Evolutionary conservation across 2,888 invertebrate species (phyloP).

Genomic region (Ochropleura leucogaster): DNA sequence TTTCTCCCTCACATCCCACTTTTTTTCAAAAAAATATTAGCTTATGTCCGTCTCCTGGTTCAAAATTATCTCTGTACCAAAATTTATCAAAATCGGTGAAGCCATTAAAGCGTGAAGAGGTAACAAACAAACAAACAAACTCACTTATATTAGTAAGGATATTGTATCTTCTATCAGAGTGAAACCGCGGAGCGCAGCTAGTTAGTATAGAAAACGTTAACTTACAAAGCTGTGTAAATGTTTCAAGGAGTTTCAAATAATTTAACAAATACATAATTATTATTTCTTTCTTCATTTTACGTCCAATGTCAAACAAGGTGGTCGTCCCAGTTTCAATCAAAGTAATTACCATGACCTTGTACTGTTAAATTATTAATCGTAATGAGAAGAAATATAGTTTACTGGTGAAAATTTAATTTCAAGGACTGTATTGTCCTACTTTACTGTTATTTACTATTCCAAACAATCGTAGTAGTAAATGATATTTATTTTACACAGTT

Average conservation of each 20-base stretch:
- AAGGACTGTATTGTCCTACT: background rate
- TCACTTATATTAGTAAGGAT: no score
- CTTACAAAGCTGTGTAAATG: background rate
- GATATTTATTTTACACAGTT: no score
- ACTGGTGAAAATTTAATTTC: background rate
- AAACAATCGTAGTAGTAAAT: background rate
- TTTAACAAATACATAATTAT: background rate
- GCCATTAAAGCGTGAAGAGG: no score
- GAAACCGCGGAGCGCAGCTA: no score
- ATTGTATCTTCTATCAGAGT: no score
- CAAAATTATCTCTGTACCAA: no score
- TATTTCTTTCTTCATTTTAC: slow-evolving; percentile 12
- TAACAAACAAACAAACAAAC: no score
- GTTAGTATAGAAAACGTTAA: background rate
- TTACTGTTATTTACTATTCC: background rate
- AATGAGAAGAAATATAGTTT: background rate
- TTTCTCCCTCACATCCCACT: no score
- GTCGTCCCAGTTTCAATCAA: slow-evolving; percentile 8
- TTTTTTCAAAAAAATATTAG: no score
- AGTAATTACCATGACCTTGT: slow-evolving; percentile 21
- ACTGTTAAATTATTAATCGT: slow-evolving; percentile 35
- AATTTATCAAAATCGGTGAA: no score
- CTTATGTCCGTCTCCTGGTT: no score
- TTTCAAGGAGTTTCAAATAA: slow-evolving; percentile 6
- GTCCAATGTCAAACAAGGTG: slow-evolving; percentile 35